phyloP scores from a whole-genome alignment of 2,888 invertebrate genomes.

The Aelia acuminata region DNA sequence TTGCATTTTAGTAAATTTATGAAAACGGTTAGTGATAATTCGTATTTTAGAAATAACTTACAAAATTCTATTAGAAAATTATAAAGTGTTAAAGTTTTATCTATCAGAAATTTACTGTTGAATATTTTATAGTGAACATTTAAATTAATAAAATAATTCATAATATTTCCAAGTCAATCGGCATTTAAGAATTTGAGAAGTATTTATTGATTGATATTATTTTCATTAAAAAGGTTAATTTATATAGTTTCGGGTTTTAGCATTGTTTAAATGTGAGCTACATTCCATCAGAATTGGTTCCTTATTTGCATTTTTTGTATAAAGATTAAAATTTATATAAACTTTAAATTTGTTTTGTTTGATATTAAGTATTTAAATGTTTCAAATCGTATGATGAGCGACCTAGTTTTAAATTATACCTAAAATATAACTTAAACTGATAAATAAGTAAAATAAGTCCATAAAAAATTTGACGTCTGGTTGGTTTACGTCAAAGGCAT shows the following conservation, averaged over 20 bases:
- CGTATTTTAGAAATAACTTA: not conserved
- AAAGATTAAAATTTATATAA: not conserved
- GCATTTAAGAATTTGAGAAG: not conserved
- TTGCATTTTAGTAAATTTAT: not conserved
- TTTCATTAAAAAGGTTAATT: not conserved
- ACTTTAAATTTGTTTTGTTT: not conserved
- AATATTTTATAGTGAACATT: not conserved
- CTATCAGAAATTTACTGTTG: not conserved
- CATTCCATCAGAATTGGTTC: not conserved
- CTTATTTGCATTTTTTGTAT: not conserved
- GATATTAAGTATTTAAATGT: not conserved
- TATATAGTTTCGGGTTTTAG: not conserved
- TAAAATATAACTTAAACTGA: no score
- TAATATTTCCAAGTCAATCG: not conserved
- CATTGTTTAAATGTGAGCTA: not conserved
- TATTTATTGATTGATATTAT: constrained; percentile 3
- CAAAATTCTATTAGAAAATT: not conserved
- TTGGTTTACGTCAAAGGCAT: no score
- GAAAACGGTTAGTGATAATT: not conserved
- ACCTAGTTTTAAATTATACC: not conserved
- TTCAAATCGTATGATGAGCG: not conserved
- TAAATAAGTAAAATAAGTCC: no score
- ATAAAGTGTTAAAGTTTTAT: not conserved
- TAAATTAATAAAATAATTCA: not conserved
- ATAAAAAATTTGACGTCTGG: no score